These are phyloP conservation scores for Campoletis raptor DNA, from an alignment of 2,888 invertebrate species.

Conservation along the genomic window DNA sequence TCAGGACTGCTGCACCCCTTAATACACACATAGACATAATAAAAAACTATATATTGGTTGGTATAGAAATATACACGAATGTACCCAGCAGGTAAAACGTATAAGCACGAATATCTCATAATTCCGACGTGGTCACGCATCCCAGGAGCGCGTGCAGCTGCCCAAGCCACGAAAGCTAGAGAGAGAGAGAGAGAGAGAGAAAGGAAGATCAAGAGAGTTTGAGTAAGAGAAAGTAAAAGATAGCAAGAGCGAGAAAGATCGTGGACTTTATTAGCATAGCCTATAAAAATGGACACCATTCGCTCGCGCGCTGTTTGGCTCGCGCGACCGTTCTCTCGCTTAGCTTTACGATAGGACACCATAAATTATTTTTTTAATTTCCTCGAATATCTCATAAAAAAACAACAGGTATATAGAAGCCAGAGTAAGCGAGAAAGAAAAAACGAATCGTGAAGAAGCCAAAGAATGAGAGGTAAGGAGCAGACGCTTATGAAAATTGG, in stretches of 20 bases:
- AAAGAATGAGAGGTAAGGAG: conserved; percentile 12
- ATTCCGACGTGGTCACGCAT: conserved; percentile 83
- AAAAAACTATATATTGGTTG: background rate
- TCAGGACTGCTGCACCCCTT: conserved; percentile 63
- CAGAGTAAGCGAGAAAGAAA: conserved; percentile 6
- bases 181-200: conserved; percentile 25
- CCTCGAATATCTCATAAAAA: conserved; percentile 81
- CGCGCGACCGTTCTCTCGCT: conserved; percentile 62
- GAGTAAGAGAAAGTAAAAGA: conserved; percentile 19
- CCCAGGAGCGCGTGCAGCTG: conserved; percentile 80
- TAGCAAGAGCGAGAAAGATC: conserved; percentile 44
- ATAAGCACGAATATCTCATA: conserved; percentile 80
- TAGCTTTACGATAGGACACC: conserved; percentile 79
- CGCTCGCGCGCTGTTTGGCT: conserved; percentile 65
- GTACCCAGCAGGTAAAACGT: conserved; percentile 71
- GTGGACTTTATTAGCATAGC: conserved; percentile 83
- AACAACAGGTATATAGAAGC: conserved; percentile 1
- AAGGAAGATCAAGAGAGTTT: conserved; percentile 1
- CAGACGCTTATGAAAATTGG: conserved; percentile 56
- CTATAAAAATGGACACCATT: conserved; percentile 82
- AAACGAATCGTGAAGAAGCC: background rate
- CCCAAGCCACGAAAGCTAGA: conserved; percentile 66
- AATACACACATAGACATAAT: conserved; percentile 11
- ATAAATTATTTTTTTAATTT: conserved; percentile 81
- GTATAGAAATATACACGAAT: conserved; percentile 19